Evolutionary conservation across 2,888 invertebrate genomes (phyloP).

Genomic region (Drosophila subquinaria): DNA sequence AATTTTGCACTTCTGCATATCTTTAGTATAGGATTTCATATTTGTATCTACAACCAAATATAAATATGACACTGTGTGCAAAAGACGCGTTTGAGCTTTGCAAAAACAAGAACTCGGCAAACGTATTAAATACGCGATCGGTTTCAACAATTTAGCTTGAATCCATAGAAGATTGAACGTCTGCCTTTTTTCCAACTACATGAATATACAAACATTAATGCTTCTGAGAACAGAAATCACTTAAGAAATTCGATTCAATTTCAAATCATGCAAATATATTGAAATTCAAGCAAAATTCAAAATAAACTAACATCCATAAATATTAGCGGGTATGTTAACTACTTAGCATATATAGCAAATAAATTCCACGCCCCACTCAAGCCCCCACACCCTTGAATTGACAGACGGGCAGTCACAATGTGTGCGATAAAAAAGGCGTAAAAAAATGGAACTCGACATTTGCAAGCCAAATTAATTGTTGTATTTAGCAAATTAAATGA

Average conservation of each 20-base stretch:
- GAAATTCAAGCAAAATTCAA: neutral
- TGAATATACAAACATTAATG: neutral
- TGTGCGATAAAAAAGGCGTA: conserved; percentile 31
- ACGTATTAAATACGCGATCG: conserved; percentile 1
- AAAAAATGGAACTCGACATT: conserved; percentile 31
- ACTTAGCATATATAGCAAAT: neutral
- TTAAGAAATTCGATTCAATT: conserved; percentile 1
- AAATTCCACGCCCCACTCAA: neutral
- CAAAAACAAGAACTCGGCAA: neutral
- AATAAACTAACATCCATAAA: neutral
- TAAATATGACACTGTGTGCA: neutral
- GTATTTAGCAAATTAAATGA: conserved; percentile 54
- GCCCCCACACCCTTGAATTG: neutral
- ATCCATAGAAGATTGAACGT: conserved; percentile 5
- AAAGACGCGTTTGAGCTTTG: neutral
- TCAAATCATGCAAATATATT: conserved; percentile 15
- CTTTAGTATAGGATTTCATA: neutral
- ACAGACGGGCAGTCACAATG: neutral
- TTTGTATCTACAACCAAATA: too few relatives aligned
- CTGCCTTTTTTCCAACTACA: neutral
- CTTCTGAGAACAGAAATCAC: conserved; percentile 17
- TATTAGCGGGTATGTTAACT: neutral
- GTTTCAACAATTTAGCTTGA: conserved; percentile 13
- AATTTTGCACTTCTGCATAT: neutral
- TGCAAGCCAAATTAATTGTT: conserved; percentile 50